A percentile compares a stretch with the other conserved stretches of the same genome.
These are phyloP conservation scores for Polypterus senegalus DNA, from an alignment of 2,113 vertebrate genomes.

Conservation along the genomic window DNA sequence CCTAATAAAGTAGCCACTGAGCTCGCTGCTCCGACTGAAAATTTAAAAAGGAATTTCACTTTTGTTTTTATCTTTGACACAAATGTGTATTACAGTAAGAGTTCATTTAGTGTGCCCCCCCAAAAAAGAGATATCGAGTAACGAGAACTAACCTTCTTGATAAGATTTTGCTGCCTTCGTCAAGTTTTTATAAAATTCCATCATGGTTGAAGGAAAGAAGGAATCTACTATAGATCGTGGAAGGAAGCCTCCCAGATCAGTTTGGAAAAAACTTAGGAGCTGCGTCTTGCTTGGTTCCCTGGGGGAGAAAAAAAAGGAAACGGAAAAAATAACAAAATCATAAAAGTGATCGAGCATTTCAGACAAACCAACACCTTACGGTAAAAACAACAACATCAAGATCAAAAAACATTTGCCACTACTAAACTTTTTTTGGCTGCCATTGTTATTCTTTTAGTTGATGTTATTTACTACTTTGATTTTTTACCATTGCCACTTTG, in stretches of 20 bases:
- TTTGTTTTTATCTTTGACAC: too few relatives aligned
- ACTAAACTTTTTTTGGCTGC: too few relatives aligned
- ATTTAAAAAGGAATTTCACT: too few relatives aligned
- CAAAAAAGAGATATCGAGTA: constrained; percentile 1
- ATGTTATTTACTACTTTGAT: too few relatives aligned
- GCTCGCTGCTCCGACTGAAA: too few relatives aligned
- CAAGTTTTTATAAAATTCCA: constrained; percentile 73
- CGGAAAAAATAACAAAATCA: constrained; percentile 7
- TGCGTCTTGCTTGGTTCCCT: constrained; percentile 72
- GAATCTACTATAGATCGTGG: constrained; percentile 80
- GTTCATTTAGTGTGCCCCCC: too few relatives aligned
- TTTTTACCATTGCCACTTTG: too few relatives aligned
- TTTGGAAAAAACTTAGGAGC: constrained; percentile 84
- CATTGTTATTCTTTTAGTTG: too few relatives aligned
- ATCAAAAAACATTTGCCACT: too few relatives aligned
- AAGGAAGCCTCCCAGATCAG: constrained; percentile 76
- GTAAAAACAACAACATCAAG: neutral
- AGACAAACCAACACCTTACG: neutral
- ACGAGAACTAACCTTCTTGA: constrained; percentile 33
- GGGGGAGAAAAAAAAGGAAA: constrained; percentile 18
- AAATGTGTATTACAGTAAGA: too few relatives aligned
- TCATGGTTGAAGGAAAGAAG: constrained; percentile 84
- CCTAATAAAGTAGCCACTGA: too few relatives aligned
- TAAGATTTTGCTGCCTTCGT: constrained; percentile 57
- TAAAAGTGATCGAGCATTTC: neutral